phyloP scores from a whole-genome alignment of 2,888 invertebrate species.

The Plebejus melissa region DNA sequence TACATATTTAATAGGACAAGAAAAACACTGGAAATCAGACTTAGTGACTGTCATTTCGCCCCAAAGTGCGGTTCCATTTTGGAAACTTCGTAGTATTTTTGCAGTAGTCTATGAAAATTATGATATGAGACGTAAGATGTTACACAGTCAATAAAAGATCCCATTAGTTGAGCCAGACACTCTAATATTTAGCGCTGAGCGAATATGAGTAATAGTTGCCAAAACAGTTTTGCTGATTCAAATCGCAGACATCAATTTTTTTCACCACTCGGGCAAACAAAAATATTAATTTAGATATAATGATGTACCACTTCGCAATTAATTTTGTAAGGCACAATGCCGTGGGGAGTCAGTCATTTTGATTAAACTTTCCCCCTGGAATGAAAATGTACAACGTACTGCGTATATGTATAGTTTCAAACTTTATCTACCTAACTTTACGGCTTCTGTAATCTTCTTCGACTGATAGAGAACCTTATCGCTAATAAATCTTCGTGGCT shows the following conservation, averaged over 20 bases:
- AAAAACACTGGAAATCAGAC: too few species aligned
- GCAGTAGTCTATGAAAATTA: not conserved
- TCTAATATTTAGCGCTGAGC: not conserved
- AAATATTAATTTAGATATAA: not conserved
- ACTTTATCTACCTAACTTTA: constrained; percentile 10
- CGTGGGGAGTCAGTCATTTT: not conserved
- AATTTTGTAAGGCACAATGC: not conserved
- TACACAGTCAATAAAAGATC: constrained; percentile 20
- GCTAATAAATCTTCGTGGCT: constrained; percentile 15
- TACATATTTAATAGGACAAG: not conserved
- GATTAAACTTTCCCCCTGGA: not conserved
- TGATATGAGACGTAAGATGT: not conserved
- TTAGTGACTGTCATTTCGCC: too few species aligned
- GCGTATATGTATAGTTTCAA: not conserved
- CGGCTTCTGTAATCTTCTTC: constrained; percentile 13
- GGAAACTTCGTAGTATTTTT: not conserved
- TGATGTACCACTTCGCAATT: not conserved
- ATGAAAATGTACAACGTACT: not conserved
- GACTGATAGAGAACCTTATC: constrained; percentile 7
- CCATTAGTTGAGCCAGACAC: constrained; percentile 5
- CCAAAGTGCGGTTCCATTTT: not conserved
- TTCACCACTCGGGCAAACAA: not conserved
- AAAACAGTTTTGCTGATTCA: not conserved
- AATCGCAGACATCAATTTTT: not conserved
- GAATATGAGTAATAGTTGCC: constrained; percentile 14